A percentile compares a stretch with the other conserved stretches of the same genome.
Conservation (phyloP, 30 jellyfish, hydroid and myxozoan genomes). For the Aurelia coerulea region DNA sequence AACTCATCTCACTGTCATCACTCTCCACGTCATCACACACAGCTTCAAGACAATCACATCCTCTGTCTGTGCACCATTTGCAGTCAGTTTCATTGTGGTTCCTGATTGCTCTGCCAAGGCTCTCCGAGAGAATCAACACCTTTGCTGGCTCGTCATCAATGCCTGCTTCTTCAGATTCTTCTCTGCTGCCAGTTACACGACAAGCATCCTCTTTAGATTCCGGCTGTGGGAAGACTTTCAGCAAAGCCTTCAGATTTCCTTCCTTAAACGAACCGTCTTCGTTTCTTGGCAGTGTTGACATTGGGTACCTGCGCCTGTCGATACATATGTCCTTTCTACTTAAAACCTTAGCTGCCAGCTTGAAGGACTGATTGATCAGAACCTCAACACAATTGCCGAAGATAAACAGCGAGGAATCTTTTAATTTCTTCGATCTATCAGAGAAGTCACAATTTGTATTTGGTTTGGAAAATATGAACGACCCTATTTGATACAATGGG, state of each 20-base stretch:
- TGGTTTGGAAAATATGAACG: conserved; percentile 39
- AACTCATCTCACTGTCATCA: conserved; percentile 59
- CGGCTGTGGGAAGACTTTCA: conserved; percentile 14
- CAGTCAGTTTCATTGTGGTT: conserved; percentile 33
- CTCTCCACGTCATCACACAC: conserved; percentile 13
- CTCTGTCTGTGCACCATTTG: conserved; percentile 57
- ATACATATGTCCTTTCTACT: background rate
- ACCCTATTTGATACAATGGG: conserved; percentile 35
- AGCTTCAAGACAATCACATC: conserved; percentile 36
- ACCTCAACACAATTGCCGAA: conserved; percentile 71
- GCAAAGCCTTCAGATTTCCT: conserved; percentile 10
- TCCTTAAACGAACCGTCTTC: conserved; percentile 45
- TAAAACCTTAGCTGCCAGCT: conserved; percentile 27
- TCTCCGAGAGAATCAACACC: background rate
- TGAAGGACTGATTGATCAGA: conserved; percentile 43
- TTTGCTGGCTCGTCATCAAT: conserved; percentile 30
- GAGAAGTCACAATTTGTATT: conserved; percentile 60
- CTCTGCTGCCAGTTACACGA: background rate
- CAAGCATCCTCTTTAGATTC: background rate
- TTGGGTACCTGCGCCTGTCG: conserved; percentile 25
- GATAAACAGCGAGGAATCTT: conserved; percentile 35
- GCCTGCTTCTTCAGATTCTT: background rate
- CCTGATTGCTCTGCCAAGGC: conserved; percentile 33
- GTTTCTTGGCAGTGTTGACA: conserved; percentile 52
- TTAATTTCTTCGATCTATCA: conserved; percentile 34